Conservation (phyloP, 2,888 invertebrate species). For the Ectobius pallidus region DNA sequence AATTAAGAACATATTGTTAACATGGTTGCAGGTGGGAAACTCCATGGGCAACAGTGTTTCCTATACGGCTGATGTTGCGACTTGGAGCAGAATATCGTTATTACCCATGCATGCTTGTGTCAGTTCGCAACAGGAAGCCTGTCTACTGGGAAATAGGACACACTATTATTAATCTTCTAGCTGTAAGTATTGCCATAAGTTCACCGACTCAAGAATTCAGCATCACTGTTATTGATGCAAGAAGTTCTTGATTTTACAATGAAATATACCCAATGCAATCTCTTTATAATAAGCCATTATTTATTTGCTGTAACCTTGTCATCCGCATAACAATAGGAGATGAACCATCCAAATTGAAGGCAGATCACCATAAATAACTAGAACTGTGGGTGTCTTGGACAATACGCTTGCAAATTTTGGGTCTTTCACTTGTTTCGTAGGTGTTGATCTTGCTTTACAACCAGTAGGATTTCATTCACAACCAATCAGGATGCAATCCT, state of each 20-base stretch:
- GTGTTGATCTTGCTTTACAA: too few relatives aligned
- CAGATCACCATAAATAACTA: too few relatives aligned
- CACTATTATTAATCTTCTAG: conserved; percentile 85
- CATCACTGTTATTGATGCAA: neutral
- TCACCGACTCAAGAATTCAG: neutral
- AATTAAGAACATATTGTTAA: too few relatives aligned
- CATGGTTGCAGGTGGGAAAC: conserved; percentile 70
- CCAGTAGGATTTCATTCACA: too few relatives aligned
- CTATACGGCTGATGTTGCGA: conserved; percentile 73
- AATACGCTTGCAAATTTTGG: too few relatives aligned
- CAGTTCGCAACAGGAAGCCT: conserved; percentile 75
- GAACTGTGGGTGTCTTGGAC: too few relatives aligned
- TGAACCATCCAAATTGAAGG: too few relatives aligned
- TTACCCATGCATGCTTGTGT: conserved; percentile 84
- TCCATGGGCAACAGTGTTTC: conserved; percentile 83
- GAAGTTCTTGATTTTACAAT: neutral
- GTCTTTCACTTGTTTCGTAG: too few relatives aligned
- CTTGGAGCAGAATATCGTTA: conserved; percentile 85
- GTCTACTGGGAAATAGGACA: conserved; percentile 86
- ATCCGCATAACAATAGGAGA: too few relatives aligned
- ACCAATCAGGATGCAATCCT: too few relatives aligned
- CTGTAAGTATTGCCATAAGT: conserved; percentile 60
- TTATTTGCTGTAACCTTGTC: too few relatives aligned
- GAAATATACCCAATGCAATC: neutral
- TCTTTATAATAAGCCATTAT: too few relatives aligned